Conservation (phyloP, 2,888 invertebrate species). For the Scaptodrosophila latifasciaeformis region DNA sequence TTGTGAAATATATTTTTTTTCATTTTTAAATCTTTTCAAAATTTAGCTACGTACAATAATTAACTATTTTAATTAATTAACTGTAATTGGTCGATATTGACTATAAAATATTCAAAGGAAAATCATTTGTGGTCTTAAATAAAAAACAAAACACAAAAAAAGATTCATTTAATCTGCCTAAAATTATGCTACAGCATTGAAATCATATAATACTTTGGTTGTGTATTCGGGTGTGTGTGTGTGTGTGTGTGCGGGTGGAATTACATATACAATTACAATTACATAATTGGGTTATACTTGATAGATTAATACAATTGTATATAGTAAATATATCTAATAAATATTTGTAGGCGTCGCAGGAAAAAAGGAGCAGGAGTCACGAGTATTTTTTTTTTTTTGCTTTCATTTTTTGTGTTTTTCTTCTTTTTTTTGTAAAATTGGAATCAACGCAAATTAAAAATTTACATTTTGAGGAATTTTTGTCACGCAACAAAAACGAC, state of each 20-base stretch:
- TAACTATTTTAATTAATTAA: slow-evolving; percentile 4
- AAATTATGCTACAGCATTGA: slow-evolving; percentile 49
- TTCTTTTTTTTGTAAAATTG: no score
- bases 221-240: slow-evolving; percentile 20
- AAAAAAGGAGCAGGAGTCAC: no score
- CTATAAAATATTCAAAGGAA: slow-evolving; percentile 22
- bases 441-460: slow-evolving; percentile 56
- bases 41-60: background rate
- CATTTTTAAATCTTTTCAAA: background rate
- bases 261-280: background rate
- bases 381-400: no score
- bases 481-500: slow-evolving; percentile 23
- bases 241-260: slow-evolving; percentile 2
- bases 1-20: no score
- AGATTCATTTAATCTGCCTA: slow-evolving; percentile 35
- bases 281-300: no score
- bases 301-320: slow-evolving; percentile 10
- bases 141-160: no score
- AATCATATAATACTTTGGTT: slow-evolving; percentile 61
- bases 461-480: slow-evolving; percentile 54
- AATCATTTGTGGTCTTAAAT: slow-evolving; percentile 25
- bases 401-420: no score
- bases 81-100: background rate
- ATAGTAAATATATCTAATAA: slow-evolving; percentile 22
- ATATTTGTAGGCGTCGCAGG: no score